Percentiles rank a stretch among this genome's conserved stretches.
Conservation (phyloP, 2,888 invertebrate genomes). For the Phanerotoma sp. region DNA sequence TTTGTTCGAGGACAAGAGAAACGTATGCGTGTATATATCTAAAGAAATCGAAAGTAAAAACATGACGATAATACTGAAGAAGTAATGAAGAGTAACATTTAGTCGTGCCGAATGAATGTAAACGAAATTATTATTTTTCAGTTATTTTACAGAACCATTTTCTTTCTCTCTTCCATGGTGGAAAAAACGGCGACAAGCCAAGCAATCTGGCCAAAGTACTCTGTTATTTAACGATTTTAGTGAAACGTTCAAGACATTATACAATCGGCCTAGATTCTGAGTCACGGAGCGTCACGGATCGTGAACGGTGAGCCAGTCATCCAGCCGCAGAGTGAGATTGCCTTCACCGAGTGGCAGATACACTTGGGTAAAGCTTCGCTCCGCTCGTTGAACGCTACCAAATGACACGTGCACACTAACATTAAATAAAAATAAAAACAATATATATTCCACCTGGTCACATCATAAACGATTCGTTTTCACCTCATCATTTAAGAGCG, state of each 20-base stretch:
- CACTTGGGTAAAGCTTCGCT: slow-evolving; percentile 31
- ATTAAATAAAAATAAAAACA: background rate
- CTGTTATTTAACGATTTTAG: slow-evolving; percentile 57
- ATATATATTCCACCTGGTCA: slow-evolving; percentile 8
- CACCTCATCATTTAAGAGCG: background rate
- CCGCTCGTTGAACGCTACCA: slow-evolving; percentile 30
- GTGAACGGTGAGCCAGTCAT: slow-evolving; percentile 44
- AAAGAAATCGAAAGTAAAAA: slow-evolving; percentile 16
- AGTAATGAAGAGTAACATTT: slow-evolving; percentile 1
- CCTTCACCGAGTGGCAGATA: slow-evolving; percentile 38
- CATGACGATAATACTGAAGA: background rate
- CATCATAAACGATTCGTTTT: slow-evolving; percentile 9
- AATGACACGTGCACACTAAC: slow-evolving; percentile 36
- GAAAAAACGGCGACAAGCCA: slow-evolving; percentile 32
- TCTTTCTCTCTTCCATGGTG: slow-evolving; percentile 4
- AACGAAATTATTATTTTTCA: too few relatives aligned
- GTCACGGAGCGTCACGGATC: slow-evolving; percentile 57
- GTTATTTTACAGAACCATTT: too few relatives aligned
- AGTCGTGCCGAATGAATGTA: background rate
- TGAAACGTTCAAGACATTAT: slow-evolving; percentile 56
- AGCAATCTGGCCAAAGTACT: slow-evolving; percentile 45
- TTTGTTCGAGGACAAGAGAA: slow-evolving; percentile 11
- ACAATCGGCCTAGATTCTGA: slow-evolving; percentile 57
- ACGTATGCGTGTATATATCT: slow-evolving; percentile 8
- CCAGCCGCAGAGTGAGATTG: slow-evolving; percentile 41